These are phyloP conservation scores for Netta rufina DNA, from an alignment of 2,797 vertebrate species.

Conservation along the genomic window DNA sequence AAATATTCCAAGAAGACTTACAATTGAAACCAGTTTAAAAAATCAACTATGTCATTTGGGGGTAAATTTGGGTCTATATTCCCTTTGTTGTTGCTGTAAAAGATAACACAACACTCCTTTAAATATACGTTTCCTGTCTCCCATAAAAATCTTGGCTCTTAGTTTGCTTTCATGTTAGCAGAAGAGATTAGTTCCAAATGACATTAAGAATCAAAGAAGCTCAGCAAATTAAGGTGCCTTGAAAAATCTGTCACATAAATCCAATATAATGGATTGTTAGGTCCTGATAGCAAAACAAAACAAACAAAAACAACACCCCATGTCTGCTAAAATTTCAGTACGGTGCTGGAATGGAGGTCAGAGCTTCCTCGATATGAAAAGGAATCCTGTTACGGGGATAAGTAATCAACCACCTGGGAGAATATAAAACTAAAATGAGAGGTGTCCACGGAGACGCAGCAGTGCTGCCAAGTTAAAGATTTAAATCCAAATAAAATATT, in stretches of 20 bases:
- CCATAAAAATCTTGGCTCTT: conserved; percentile 48
- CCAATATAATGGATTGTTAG: conserved; percentile 41
- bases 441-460: conserved; percentile 49
- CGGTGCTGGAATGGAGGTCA: background rate
- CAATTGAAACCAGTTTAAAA: conserved; percentile 24
- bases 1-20: conserved; percentile 24
- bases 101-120: conserved; percentile 33
- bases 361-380: conserved; percentile 58
- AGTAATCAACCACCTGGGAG: conserved; percentile 66
- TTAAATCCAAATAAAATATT: conserved; percentile 75
- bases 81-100: conserved; percentile 58
- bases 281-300: conserved; percentile 13
- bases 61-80: conserved; percentile 35
- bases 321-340: conserved; percentile 27
- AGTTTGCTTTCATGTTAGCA: conserved; percentile 61
- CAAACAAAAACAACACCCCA: conserved; percentile 15
- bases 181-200: conserved; percentile 60
- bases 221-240: conserved; percentile 49
- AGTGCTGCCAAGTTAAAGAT: conserved; percentile 63
- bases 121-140: conserved; percentile 41
- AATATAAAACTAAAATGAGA: conserved; percentile 71
- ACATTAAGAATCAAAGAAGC: conserved; percentile 59
- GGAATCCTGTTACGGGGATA: conserved; percentile 61
- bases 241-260: conserved; percentile 55
- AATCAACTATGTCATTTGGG: background rate